Percentiles rank a stretch among this genome's conserved stretches.
phyloP scores from a whole-genome alignment of 2,888 invertebrate genomes.

The Yponomeuta plumbellus region DNA sequence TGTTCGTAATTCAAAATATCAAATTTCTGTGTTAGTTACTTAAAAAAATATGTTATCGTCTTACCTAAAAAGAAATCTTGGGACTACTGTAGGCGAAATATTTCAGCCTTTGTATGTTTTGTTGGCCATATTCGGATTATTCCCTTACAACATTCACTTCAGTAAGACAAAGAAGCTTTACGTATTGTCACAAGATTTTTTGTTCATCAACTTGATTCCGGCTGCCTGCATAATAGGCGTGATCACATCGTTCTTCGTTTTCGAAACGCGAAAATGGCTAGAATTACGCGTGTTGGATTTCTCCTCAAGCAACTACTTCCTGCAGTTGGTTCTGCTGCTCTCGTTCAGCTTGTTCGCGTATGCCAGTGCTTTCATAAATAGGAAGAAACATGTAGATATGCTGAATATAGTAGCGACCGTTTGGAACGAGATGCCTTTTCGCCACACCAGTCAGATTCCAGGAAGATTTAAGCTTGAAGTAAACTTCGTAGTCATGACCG shows the following conservation, averaged over 20 bases:
- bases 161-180: slow-evolving; percentile 30
- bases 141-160: slow-evolving; percentile 42
- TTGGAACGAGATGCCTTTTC: slow-evolving; percentile 33
- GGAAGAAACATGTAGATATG: slow-evolving; percentile 42
- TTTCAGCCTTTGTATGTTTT: slow-evolving; percentile 41
- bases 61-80: neutral
- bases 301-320: slow-evolving; percentile 44
- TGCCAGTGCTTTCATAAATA: slow-evolving; percentile 38
- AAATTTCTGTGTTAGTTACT: neutral
- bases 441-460: slow-evolving; percentile 31
- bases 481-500: slow-evolving; percentile 29
- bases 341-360: slow-evolving; percentile 41
- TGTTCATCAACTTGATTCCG: slow-evolving; percentile 47
- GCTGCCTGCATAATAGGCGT: slow-evolving; percentile 36
- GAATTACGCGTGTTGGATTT: slow-evolving; percentile 31
- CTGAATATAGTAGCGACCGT: slow-evolving; percentile 40
- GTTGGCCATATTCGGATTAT: slow-evolving; percentile 37
- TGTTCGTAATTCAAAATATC: neutral
- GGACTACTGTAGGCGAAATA: slow-evolving; percentile 2
- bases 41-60: neutral
- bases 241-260: slow-evolving; percentile 35
- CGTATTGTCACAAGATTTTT: slow-evolving; percentile 38
- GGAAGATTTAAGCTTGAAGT: slow-evolving; percentile 36
- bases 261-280: slow-evolving; percentile 42
- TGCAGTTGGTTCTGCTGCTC: slow-evolving; percentile 40